Base-by-base conservation (phyloP, 2,113 vertebrate genomes). In the Saguinus imperator region DNA sequence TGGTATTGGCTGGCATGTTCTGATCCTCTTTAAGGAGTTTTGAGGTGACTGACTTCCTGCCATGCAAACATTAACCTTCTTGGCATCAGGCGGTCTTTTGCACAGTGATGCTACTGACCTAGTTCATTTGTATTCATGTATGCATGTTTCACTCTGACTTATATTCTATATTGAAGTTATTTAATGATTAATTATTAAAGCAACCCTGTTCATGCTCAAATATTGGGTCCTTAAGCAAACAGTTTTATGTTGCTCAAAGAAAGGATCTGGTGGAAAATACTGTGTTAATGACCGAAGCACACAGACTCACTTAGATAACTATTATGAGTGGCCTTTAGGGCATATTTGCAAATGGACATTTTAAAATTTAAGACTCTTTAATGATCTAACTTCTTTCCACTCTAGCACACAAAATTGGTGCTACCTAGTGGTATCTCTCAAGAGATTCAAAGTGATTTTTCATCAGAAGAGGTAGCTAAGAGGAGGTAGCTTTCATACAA, bases 141-240 rank as follows among this genome's bases (percentile, higher is more conserved):
- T 45, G 50, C 11, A 14, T 37, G 3, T 73, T 68, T 87, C 17
- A 2, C 20, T 50, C 64, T 45, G 21, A 68, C 70, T 89, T 68
- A 5, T 3, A 32, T 14, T 61, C 87, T 91, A 21, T 55, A 13
- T 23, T 37, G 40, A 72, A 64, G 50, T 89, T 87, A 61, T 75
- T 82, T 95, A 88, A 48, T 70, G 21, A 96, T 85, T 86, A 90
- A 87, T 95, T 96, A 93, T 91, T 97, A 85, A 96, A 93, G n/a
- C n/a, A 18, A 43, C n/a, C 25, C 17, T 84, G 61, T 35, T 90
- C 76, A 20, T 61, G 64, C 45, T 92, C 91, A 94, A 90, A 81
- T 87, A 87, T 27, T 61, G 20, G 84, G 85, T 58, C 75, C 64
- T 35, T 55, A 89, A 89, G 70, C 76, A 96, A 94, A 96, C 66